Base-by-base conservation (phyloP, 2,113 vertebrate genomes). In the Pseudopipra pipra region DNA sequence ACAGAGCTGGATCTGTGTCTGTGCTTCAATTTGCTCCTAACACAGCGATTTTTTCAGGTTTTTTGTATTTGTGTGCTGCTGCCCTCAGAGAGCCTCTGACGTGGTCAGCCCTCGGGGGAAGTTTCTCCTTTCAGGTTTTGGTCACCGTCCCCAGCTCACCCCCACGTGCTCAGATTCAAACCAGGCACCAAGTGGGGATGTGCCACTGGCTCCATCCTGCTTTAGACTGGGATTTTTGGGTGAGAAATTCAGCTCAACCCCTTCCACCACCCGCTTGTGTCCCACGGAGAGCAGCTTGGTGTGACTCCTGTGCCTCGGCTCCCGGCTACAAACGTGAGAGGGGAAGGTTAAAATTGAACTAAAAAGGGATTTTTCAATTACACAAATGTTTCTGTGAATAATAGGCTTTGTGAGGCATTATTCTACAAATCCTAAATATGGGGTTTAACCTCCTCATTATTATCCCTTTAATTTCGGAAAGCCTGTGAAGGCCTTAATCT, bases 401-500 rank as follows among this genome's bases (percentile, higher is more conserved):
- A 84, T 41, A 81, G 70, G 87, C 85, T 95, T 91, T 91, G 65
- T 2, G 24, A 85, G 70, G 70, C 65, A 77, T 91, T 87, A 85
- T 65, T 81, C 70, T 23, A 2, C 85, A 91, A 81, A 95, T 84
- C 77, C 90, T n/a, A 43, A 74, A 74, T 49, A 8, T 54, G 54
- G 75, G 91, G 83, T 79, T 95, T 79, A 56, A 83, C 86, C 79
- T 82, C 75, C 86, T 85, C 19, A 1, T 88, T 73, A 88, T 92
- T 61, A 88, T 76, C 86, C 72, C 76, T 86, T 93, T 86, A 76
- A 93, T 93, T 85, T 90, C 3, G 0, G 63, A 79, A 75, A 76
- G 71, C 33, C 63, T 76, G 27, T 14, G 25, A 80, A 73, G 84
- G 67, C 52, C 24, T 72, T 93, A 72, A 87, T 87, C 90, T 62